Evolutionary conservation across 2,113 vertebrate genomes (phyloP).

Genomic region (Xiphophorus maculatus): DNA sequence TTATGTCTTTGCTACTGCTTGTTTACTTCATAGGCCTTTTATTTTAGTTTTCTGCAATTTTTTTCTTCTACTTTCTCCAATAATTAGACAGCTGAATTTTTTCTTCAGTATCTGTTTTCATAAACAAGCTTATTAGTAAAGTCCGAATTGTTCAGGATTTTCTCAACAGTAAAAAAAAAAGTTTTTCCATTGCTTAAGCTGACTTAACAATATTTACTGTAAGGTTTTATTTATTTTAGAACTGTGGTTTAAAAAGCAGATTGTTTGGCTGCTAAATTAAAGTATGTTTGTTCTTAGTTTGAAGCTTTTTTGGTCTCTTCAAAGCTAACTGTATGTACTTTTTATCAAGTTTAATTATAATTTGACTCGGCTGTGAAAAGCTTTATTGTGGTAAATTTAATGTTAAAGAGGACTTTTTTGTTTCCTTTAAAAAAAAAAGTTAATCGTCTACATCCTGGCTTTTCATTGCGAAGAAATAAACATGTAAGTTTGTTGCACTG

Average conservation of each 20-base stretch:
- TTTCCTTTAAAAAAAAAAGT: constrained; percentile 42
- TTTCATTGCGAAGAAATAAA: background rate
- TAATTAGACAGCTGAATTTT: background rate
- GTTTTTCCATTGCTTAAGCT: too few species aligned
- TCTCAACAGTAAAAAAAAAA: too few species aligned
- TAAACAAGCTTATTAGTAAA: background rate
- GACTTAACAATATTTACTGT: too few species aligned
- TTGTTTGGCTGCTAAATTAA: background rate
- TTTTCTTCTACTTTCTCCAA: background rate
- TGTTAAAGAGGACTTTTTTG: constrained; percentile 14
- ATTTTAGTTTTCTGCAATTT: background rate
- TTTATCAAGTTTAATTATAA: background rate
- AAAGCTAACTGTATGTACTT: background rate
- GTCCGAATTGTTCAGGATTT: background rate
- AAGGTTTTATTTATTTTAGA: too few species aligned
- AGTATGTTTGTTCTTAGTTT: background rate
- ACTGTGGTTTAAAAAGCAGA: background rate
- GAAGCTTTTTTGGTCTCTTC: background rate
- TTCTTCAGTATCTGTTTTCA: background rate
- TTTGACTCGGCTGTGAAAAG: constrained; percentile 33
- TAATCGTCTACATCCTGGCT: background rate
- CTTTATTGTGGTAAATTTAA: constrained; percentile 15
- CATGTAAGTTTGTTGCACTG: constrained; percentile 1
- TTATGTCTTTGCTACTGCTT: too few species aligned
- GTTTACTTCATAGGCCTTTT: background rate